A percentile compares a stretch with the other conserved stretches of the same genome.
These are phyloP conservation scores for Hyposoter dolosus DNA, from an alignment of 2,888 invertebrate species.

Conservation along the genomic window DNA sequence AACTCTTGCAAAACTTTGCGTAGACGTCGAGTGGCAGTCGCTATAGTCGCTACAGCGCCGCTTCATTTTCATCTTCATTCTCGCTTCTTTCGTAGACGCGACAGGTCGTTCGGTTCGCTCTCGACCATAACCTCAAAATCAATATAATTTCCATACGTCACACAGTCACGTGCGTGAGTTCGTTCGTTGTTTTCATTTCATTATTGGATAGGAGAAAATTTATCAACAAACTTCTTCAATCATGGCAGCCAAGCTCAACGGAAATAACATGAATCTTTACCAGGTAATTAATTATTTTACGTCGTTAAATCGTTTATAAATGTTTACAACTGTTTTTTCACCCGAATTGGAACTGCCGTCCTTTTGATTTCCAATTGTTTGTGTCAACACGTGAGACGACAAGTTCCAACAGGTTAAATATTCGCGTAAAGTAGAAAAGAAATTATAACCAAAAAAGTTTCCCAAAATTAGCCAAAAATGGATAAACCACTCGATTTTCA, in stretches of 20 bases:
- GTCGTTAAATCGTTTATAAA: not conserved
- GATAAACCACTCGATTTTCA: not conserved
- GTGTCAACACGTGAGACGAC: not conserved
- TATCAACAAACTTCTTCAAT: not conserved
- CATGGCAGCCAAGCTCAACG: conserved; percentile 21
- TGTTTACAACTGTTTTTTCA: not conserved
- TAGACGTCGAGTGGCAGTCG: too few relatives aligned
- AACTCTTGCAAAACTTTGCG: too few relatives aligned
- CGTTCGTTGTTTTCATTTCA: not conserved
- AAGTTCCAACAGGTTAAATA: not conserved
- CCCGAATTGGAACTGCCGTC: not conserved
- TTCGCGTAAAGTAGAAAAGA: not conserved
- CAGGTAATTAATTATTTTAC: not conserved
- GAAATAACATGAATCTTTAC: conserved; percentile 3
- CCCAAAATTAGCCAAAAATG: not conserved
- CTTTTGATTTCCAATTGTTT: not conserved
- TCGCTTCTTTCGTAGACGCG: not conserved
- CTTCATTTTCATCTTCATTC: too few relatives aligned
- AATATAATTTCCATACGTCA: not conserved
- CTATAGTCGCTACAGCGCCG: too few relatives aligned
- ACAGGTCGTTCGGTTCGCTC: not conserved
- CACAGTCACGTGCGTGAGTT: not conserved
- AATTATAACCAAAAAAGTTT: not conserved
- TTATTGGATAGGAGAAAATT: not conserved
- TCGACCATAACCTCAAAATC: conserved; percentile 37